Base-by-base conservation (phyloP, 1,140 invertebrate genomes). In the Drosophila paulistorum region DNA sequence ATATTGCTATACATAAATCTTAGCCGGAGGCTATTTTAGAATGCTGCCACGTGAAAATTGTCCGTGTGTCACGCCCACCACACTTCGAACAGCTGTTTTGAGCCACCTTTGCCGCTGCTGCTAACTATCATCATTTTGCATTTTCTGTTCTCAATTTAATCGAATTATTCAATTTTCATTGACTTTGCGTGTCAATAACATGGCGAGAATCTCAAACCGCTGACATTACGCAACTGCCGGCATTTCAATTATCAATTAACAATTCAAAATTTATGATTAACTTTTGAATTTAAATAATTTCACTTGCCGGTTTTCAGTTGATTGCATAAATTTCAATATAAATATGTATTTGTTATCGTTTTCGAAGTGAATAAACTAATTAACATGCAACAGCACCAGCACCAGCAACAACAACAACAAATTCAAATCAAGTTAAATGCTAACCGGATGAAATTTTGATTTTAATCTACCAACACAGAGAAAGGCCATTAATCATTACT, bases 361-460 rank as follows among this genome's bases (percentile, higher is more conserved):
- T 41, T 65, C 17, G 37, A n/a, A 76, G 81, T 84, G 81, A 84
- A 84, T 85, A 84, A 84, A 84, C 81, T 72, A 84, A 84, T 84
- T 81, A 84, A 72, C 63, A 81, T 85, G 77, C 69, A 23, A 3
- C 48, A 33, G 10, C 9, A 33, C 20, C 65, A 65, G 10, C 9
- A 33, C 20, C 65, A 65, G 64, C 17, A 20, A 11, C 45, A 51
- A 23, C 20, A 20, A 51, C 45, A 51, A 51, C 13, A 51, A 45
- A 51, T 51, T 51, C 3, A 51, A 51, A 51, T 51, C 17, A 59
- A 59, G 33, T 17, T 37, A 59, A 57, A 68, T 70, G 78, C 70
- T 59, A 86, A 87, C 84, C 83, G 83, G 83, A 86, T 86, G 64
- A 79, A 78, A 85, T 65, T 60, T 42, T 57, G 11, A 58, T 61